phyloP scores from a whole-genome alignment of 2,113 vertebrate species.

The Phaethornis superciliosus region DNA sequence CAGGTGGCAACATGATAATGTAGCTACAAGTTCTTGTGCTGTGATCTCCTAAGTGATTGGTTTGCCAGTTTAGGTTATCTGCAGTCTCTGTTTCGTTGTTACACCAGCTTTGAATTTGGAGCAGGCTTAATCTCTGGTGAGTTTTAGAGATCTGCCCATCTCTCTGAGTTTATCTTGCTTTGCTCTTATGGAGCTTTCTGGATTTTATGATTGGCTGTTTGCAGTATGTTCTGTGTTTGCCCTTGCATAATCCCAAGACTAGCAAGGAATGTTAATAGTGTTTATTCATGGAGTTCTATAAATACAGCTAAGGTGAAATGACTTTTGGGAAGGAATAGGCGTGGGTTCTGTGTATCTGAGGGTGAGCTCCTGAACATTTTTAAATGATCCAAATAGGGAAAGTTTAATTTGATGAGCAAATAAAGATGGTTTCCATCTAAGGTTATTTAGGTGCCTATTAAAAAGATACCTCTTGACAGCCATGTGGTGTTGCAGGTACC shows the following conservation, averaged over 20 bases:
- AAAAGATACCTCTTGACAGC: neutral
- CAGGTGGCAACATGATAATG: neutral
- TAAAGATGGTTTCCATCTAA: neutral
- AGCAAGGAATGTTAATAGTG: neutral
- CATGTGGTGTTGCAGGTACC: neutral
- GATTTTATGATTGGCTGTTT: neutral
- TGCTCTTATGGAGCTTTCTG: neutral
- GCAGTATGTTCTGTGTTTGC: neutral
- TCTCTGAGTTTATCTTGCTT: neutral
- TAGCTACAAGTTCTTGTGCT: neutral
- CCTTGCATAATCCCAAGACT: neutral
- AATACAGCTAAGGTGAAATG: neutral
- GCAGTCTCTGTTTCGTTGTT: neutral
- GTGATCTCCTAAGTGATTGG: neutral
- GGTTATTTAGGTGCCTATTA: neutral
- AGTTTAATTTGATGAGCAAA: neutral
- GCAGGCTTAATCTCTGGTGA: neutral
- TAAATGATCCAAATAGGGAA: neutral
- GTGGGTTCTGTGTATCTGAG: neutral
- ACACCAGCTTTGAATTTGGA: neutral
- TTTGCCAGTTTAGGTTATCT: neutral
- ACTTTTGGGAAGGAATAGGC: neutral
- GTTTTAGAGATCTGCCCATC: neutral
- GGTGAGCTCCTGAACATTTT: neutral
- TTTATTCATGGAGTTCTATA: neutral